Base-by-base conservation (phyloP, 2,797 vertebrate species). In the Ctenopoma multispine region DNA sequence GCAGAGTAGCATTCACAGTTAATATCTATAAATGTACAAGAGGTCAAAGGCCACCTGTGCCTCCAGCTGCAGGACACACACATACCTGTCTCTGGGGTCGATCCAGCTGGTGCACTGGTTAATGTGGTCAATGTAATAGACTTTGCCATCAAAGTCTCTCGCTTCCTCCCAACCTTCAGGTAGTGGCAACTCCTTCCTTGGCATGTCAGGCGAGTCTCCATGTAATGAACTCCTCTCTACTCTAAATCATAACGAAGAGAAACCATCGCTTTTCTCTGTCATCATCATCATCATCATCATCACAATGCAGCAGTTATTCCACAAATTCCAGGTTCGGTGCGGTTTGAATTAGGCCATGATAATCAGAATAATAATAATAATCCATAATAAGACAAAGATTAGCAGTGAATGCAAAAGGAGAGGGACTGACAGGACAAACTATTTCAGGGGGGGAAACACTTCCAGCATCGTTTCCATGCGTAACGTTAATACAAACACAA, bases 101-200 rank as follows among this genome's bases (percentile, higher is more conserved):
- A 98, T 96, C 97, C 97, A 98, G 93, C 97, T 98, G 78, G 97
- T 98, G 90, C 91, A 93, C 73, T 96, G 95, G 92, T 93, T 95
- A 77, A 94, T 92, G 92, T 98, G 97, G 89, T 99, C 96, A 84
- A 99, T 96, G 92, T 96, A 99, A 61, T 98, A 99, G 81, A 96
- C 93, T 90, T 97, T 98, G 75, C 97, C 97, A 90, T 99, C 97
- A 92, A 96, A 97, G 95, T 98, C 97, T 84, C 93, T 94, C 90
- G 97, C 96, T 93, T 97, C 95, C 93, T 98, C 97, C 97, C 97
- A 98, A 90, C 97, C 97, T 87, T 96, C 95, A 79, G 97, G 97
- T 94, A 99, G 93, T 90, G 97, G 97, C 94, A 98, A 92, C 95
- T 97, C 96, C 94, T 95, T 96, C 93, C 96, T 95, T 88, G 96